Evolutionary conservation across 2,797 vertebrate species (phyloP), one percentile per base, ranked within the genome.

Genomic region (Anniella stebbinsi): DNA sequence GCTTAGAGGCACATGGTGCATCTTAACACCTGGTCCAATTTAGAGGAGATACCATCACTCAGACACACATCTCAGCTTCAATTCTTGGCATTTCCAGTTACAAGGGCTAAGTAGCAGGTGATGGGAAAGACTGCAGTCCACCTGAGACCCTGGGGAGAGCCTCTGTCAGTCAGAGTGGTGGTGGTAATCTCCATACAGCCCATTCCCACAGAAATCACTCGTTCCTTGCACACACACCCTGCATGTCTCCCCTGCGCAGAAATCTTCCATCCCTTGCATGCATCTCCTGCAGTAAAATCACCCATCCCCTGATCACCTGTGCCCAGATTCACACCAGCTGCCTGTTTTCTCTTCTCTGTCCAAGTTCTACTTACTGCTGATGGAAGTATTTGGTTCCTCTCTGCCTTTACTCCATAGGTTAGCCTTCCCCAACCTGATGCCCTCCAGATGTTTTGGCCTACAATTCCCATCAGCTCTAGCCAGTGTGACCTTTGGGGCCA

Each of bases 91-190:
- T 81, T 54, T 36, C 80, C 36, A 81, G 25, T 81, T 60, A 36
- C 60, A 81, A 81, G 80, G 78, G 57, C 54, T 48, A 80, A n/a
- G 51, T 57, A 60, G 80, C 80, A 60, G 54, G 18, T 60, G 80
- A 60, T 60, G n/a, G 80, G 33, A 3, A 23, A 80, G 54, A 18
- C 51, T n/a, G 15, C 51, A 17, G n/a, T 80, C 78, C 48, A 54
- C 48, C 78, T 80, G 78, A 80, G 78, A 80, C 57, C 38, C 78
- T 80, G 51, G 51, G 78, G 78, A 80, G 36, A 80, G n/a, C 51
- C 57, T 80, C 15, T 45, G 41, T 30, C 81, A 66, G 36, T 67
- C 13, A 41, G 66, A 41, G 45, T 45, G 45, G 45, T 3, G 63
- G 38, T 7, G 36, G 30, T 63, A 67, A 30, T 30, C 17, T 38